A percentile compares a stretch with the other conserved stretches of the same genome.
Conservation (phyloP, 2,113 vertebrate species). For the Choloepus hoffmanni region DNA sequence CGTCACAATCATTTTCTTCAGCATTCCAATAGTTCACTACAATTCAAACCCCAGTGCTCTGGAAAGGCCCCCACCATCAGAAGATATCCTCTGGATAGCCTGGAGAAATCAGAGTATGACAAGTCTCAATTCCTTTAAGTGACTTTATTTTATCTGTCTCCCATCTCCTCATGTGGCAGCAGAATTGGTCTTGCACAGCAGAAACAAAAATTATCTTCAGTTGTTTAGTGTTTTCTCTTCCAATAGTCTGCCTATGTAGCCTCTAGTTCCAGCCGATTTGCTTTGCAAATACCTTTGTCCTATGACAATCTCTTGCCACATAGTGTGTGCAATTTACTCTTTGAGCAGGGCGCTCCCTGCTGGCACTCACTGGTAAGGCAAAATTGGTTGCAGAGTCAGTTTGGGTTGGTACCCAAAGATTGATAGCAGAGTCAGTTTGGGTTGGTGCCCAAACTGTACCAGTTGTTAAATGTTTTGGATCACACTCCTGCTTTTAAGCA, state of each 20-base stretch:
- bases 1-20: not conserved
- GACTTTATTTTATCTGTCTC: not conserved
- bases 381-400: not conserved
- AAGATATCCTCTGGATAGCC: not conserved
- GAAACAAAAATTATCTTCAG: not conserved
- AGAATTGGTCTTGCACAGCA: not conserved
- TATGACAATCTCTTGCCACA: not conserved
- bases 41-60: not conserved
- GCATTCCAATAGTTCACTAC: not conserved
- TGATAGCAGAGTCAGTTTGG: not conserved
- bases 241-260: not conserved
- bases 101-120: not conserved
- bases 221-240: not conserved
- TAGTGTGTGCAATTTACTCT: not conserved
- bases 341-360: not conserved
- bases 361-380: not conserved
- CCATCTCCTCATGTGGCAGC: not conserved
- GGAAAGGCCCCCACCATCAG: no score
- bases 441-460: not conserved
- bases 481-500: not conserved
- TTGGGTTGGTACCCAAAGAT: no score
- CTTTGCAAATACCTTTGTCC: not conserved
- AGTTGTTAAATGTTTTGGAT: conserved; percentile 30
- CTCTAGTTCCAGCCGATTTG: not conserved
- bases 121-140: not conserved